Evolutionary conservation across 2,888 invertebrate species (phyloP), one percentile per base, ranked within the genome.

Genomic region (Byasa hedistus): DNA sequence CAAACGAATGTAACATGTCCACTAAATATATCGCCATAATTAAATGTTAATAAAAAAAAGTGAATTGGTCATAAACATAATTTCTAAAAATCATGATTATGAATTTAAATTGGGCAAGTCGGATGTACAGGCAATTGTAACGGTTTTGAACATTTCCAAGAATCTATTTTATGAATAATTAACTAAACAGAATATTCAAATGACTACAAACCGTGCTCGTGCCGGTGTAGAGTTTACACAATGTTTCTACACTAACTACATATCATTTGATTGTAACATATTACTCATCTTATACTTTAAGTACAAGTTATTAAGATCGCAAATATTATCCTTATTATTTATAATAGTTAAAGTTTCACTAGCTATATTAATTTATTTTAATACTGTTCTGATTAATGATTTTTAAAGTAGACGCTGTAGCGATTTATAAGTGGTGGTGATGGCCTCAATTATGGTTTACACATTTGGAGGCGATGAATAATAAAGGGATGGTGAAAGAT

Each of bases 21-120:
- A 19, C 21, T 54, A 22, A 27, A 62, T 62, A 66, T 62, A 66
- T 66, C 62, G 57, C 39, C 66, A 66, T 66, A 66, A 66, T 66
- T 66, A 66, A 63, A 63, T 55, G 59, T 66, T 66, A 66, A 66
- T 63, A 66, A 63, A 63, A 66, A 44, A 65, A 62, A 66, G 59
- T 63, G 59, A 59, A 66, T 59, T 56, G 58, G 56, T 63, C 62
- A 66, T 66, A 66, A 66, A 63, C 63, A 63, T 66, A 63, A 66
- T 63, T 66, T 59, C 59, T 27, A 59, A 54, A 52, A 62, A 55
- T 63, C 55, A 63, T 48, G 44, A 54, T 63, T 66, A 66, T 66
- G 66, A 66, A 66, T 66, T 62, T 66, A 59, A 63, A 66, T 63
- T 59, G 56, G 32, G 36, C 56, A 56, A 59, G 55, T 59, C 54